phyloP scores from a whole-genome alignment of 2,888 invertebrate species.

The Hirtodrosophila histrioides region DNA sequence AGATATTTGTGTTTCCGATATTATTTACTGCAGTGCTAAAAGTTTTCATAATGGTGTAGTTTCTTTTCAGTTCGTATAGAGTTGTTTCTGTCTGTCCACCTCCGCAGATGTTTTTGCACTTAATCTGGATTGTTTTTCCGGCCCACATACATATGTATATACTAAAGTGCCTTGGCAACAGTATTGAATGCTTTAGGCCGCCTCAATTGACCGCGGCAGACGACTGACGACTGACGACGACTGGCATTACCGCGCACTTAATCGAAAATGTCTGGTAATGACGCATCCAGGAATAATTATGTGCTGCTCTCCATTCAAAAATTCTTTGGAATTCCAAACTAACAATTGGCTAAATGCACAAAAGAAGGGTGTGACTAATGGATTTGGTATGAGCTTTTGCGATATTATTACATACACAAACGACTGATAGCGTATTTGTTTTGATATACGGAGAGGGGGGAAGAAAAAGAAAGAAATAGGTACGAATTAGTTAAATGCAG shows the following conservation, averaged over 20 bases:
- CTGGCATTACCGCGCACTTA: constrained; percentile 12
- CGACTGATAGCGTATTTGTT: constrained; percentile 35
- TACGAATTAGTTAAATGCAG: constrained; percentile 31
- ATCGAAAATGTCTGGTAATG: constrained; percentile 35
- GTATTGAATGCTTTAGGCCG: constrained; percentile 19
- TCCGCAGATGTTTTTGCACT: constrained; percentile 61
- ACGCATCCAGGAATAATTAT: constrained; percentile 44
- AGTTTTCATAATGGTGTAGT: not conserved
- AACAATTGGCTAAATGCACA: constrained; percentile 20
- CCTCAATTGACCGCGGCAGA: constrained; percentile 30
- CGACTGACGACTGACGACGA: constrained; percentile 38
- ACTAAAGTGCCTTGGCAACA: constrained; percentile 46
- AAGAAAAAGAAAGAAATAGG: too few relatives aligned
- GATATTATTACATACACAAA: constrained; percentile 7
- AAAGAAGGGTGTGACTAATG: constrained; percentile 44
- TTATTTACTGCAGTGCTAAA: not conserved
- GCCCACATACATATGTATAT: too few relatives aligned
- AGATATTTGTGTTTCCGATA: not conserved
- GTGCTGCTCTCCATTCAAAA: constrained; percentile 5
- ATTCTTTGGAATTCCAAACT: constrained; percentile 15
- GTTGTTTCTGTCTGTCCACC: constrained; percentile 36
- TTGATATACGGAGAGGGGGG: constrained; percentile 47
- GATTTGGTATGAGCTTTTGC: constrained; percentile 40
- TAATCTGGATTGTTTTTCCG: constrained; percentile 57
- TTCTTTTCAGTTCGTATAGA: constrained; percentile 2